Percentiles rank a stretch among this genome's conserved stretches.
These are phyloP conservation scores for Rostratula benghalensis DNA, from an alignment of 2,113 vertebrate species.

Conservation along the genomic window DNA sequence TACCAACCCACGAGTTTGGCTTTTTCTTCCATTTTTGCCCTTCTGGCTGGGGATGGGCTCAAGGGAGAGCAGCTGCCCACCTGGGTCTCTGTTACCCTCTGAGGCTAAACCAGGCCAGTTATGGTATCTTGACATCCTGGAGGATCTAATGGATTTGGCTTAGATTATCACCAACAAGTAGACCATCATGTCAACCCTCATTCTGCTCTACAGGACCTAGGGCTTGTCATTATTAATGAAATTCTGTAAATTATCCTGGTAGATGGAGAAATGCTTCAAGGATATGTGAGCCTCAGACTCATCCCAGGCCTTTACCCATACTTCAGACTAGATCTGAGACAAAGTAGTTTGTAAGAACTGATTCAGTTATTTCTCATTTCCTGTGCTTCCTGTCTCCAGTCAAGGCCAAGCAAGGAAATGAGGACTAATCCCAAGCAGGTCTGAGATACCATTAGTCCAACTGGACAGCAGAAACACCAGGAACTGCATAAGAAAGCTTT, in stretches of 20 bases:
- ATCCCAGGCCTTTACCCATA: not conserved
- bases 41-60: no score
- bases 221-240: not conserved
- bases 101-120: not conserved
- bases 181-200: not conserved
- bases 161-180: not conserved
- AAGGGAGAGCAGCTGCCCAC: no score
- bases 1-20: no score
- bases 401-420: conserved; percentile 11
- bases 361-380: conserved; percentile 42
- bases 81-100: no score
- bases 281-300: not conserved
- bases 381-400: not conserved
- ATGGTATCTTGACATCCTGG: not conserved
- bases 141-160: not conserved
- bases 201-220: not conserved
- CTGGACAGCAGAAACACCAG: not conserved
- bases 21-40: no score
- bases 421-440: not conserved
- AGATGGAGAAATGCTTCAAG: not conserved
- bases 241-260: not conserved
- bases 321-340: not conserved
- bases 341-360: not conserved
- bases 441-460: not conserved
- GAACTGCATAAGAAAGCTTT: not conserved